Evolutionary conservation across 2,888 invertebrate genomes (phyloP), one percentile per base, ranked within the genome.

Genomic region (Parnassius orleans): DNA sequence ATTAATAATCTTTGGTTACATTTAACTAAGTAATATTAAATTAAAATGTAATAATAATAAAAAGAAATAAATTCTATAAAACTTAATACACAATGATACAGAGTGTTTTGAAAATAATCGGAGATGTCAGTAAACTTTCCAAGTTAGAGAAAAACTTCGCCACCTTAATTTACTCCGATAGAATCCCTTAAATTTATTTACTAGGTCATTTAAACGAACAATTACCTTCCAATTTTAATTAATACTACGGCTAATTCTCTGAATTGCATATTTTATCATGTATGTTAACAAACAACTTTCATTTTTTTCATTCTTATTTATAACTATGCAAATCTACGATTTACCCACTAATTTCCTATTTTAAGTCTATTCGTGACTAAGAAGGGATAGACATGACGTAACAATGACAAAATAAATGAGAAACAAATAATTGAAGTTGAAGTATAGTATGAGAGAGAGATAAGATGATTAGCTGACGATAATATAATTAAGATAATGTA

Each of bases 271-370:
- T 87, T 90, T 87, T 88, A 87, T 86, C 79, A 80, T 87, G 81
- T 77, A 83, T 82, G 86, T 90, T 90, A 90, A 90, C 90, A 88
- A 90, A 87, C 88, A 90, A 89, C 87, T 88, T 84, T 87, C 83
- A 83, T 81, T 70, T 80, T 83, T 72, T 79, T 79, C 73, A 78
- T 82, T 77, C 77, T 80, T 83, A 67, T 68, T 72, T 69, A 75
- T 67, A 76, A 68, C 83, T 90, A 33, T 33, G 33, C 33, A 87
- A 72, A 64, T 70, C 87, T 90, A 90, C 87, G 64, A 63, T 72
- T 79, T 87, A 87, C 80, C 74, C 65, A 65, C 87, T 90, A 89
- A 75, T 66, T 75, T 76, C 75, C 86, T 89, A 84, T 72, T 79
- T 83, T 78, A 79, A 78, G 71, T 74, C 81, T 85, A 86, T 79